A percentile compares a stretch with the other conserved stretches of the same genome.
These are phyloP conservation scores for Euwallacea similis DNA, from an alignment of 1,140 invertebrate species.

Conservation along the genomic window DNA sequence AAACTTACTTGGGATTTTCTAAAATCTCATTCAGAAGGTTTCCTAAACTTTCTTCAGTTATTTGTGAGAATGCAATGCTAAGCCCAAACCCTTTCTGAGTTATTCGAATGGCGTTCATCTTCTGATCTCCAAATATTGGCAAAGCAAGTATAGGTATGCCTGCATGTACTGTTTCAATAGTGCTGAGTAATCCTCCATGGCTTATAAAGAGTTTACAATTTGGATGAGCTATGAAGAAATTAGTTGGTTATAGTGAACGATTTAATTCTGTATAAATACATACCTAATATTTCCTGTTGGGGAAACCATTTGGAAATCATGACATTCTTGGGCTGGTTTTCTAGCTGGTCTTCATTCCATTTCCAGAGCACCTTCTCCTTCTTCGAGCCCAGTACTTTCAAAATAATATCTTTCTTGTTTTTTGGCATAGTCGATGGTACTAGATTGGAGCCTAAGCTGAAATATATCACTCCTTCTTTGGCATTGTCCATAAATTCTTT, in stretches of 20 bases:
- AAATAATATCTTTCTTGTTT: conserved; percentile 52
- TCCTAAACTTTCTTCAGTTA: conserved; percentile 46
- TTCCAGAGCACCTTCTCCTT: conserved; percentile 61
- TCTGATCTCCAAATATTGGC: conserved; percentile 51
- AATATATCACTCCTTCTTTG: conserved; percentile 57
- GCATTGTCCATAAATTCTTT: conserved; percentile 55
- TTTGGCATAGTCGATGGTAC: conserved; percentile 53
- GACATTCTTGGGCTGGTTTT: conserved; percentile 57
- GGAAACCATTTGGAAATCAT: conserved; percentile 59
- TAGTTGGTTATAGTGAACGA: neutral
- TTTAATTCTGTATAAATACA: conserved; percentile 16
- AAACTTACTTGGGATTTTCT: conserved; percentile 44
- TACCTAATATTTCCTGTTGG: conserved; percentile 64
- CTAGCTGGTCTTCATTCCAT: conserved; percentile 56
- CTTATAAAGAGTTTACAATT: conserved; percentile 56
- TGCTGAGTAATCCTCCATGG: conserved; percentile 59
- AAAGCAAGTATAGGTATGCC: conserved; percentile 58
- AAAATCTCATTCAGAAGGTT: conserved; percentile 44
- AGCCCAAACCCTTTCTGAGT: conserved; percentile 44
- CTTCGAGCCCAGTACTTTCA: conserved; percentile 54
- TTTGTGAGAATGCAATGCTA: conserved; percentile 42
- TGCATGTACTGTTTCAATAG: conserved; percentile 56
- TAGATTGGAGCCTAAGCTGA: conserved; percentile 58
- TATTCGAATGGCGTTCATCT: conserved; percentile 46
- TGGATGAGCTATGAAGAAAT: conserved; percentile 42